These are phyloP conservation scores for Ancistrus triradiatus DNA, from an alignment of 2,113 vertebrate genomes.

Conservation along the genomic window DNA sequence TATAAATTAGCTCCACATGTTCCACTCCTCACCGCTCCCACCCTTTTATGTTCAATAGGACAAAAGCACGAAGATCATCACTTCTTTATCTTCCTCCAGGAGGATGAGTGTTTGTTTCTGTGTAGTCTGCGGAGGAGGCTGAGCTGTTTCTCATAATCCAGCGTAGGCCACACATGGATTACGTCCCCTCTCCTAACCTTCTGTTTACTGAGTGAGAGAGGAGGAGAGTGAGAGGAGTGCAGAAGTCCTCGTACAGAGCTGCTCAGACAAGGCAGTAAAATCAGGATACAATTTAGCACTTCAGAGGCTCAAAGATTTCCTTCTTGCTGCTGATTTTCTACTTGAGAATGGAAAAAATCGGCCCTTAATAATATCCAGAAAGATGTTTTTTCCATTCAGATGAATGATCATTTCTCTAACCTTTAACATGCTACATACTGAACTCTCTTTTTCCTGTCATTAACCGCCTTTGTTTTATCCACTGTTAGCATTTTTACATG, in stretches of 20 bases:
- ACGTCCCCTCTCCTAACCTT: slow-evolving; percentile 73
- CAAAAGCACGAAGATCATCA: background rate
- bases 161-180: slow-evolving; percentile 82
- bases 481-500: slow-evolving; percentile 53
- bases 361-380: too few species aligned
- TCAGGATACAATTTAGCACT: slow-evolving; percentile 99
- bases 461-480: slow-evolving; percentile 76
- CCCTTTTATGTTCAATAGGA: background rate
- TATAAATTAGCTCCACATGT: slow-evolving; percentile 67
- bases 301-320: slow-evolving; percentile 99
- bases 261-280: slow-evolving; percentile 89
- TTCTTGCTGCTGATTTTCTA: slow-evolving; percentile 96
- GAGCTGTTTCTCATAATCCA: slow-evolving; percentile 83
- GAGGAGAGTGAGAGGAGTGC: slow-evolving; percentile 86
- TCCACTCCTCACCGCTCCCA: slow-evolving; percentile 25
- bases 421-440: slow-evolving; percentile 83
- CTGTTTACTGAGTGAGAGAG: slow-evolving; percentile 85
- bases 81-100: slow-evolving; percentile 18
- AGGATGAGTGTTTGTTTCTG: background rate
- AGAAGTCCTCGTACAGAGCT: slow-evolving; percentile 87
- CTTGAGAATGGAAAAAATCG: slow-evolving; percentile 99
- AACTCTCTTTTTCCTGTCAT: slow-evolving; percentile 66
- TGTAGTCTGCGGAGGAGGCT: slow-evolving; percentile 48
- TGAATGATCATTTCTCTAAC: slow-evolving; percentile 97
- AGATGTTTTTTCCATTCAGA: slow-evolving; percentile 66